Evolutionary conservation across 2,797 vertebrate species (phyloP).

Genomic region (Dendrocincla tyrannina): DNA sequence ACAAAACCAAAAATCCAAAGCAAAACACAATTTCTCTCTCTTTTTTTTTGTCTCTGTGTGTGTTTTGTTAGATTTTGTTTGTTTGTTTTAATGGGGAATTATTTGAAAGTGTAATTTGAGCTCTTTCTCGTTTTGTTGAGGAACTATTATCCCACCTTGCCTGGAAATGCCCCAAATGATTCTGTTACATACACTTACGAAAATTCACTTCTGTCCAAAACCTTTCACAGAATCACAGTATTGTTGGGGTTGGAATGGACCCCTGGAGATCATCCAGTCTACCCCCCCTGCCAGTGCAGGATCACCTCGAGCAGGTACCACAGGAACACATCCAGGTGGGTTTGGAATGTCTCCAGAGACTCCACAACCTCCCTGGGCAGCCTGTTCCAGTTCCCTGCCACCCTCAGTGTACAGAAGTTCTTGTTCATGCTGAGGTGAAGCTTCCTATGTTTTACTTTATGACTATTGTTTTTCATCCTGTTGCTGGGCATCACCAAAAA

Average conservation of each 20-base stretch:
- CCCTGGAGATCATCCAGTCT: not conserved
- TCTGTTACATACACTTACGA: not conserved
- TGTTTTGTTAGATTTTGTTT: too few relatives aligned
- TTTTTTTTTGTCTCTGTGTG: accelerated
- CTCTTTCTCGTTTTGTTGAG: not conserved
- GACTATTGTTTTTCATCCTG: not conserved
- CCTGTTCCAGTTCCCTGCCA: not conserved
- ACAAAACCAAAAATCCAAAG: not conserved
- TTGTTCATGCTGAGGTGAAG: not conserved
- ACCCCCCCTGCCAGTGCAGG: accelerated
- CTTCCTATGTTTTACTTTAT: not conserved
- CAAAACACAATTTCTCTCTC: accelerated
- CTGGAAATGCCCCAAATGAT: not conserved
- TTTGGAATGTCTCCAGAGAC: not conserved
- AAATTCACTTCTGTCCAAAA: not conserved
- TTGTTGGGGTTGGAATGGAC: not conserved
- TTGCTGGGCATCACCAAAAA: not conserved
- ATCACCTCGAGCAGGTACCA: not conserved
- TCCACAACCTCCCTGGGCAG: not conserved
- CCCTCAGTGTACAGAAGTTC: not conserved
- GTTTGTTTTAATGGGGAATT: not conserved
- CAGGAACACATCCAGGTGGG: not conserved
- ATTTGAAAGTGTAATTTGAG: not conserved
- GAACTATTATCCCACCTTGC: not conserved
- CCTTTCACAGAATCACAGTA: not conserved